Evolutionary conservation across 2,113 vertebrate species (phyloP), one percentile per base, ranked within the genome.

Genomic region (Echinops telfairi): DNA sequence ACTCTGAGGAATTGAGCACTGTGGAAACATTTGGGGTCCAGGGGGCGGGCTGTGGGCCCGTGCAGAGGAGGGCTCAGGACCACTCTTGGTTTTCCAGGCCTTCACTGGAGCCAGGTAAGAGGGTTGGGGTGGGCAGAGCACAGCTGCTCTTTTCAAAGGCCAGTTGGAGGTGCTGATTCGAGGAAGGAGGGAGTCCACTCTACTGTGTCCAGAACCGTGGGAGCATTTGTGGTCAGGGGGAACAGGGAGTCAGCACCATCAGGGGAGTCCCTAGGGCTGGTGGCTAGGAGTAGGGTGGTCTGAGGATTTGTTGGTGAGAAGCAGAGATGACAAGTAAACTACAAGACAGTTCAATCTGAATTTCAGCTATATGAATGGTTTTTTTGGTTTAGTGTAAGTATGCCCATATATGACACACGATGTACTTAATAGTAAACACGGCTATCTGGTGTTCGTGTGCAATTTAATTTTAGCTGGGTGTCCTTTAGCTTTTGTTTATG

Each of bases 1-100:
- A 10, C 20, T 43, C 23, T 43, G 68, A 23, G 6, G 47, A 22
- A 5, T 62, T 6, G 1, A 36, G 58, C 2, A 43, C 57, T 60
- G 70, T 15, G 8, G 29, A n/a, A n/a, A 66, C 29, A 12, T 2
- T 27, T 33, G 25, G 27, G 14, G 10, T 19, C 31, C 36, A 6
- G 83, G 11, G 33, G 33, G 31, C 23, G n/a, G 33, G 20, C 19
- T 10, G 16, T n/a, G 38, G 31, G 17, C 36, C 36, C 2, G 25
- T 31, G 12, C 2, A 2, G 38, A 20, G 40, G 79, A 47, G 22
- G 17, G 20, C 5, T 22, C 25, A 0, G 0, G 17, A n/a, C 19
- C 19, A 38, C 19, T 60, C 8, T 31, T 29, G 80, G 33, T 1
- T 20, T 22, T 31, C 38, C 81, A 27, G 76, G 25, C 0, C 47